Base-by-base conservation (phyloP, 2,113 vertebrate genomes). In the Murina feae region DNA sequence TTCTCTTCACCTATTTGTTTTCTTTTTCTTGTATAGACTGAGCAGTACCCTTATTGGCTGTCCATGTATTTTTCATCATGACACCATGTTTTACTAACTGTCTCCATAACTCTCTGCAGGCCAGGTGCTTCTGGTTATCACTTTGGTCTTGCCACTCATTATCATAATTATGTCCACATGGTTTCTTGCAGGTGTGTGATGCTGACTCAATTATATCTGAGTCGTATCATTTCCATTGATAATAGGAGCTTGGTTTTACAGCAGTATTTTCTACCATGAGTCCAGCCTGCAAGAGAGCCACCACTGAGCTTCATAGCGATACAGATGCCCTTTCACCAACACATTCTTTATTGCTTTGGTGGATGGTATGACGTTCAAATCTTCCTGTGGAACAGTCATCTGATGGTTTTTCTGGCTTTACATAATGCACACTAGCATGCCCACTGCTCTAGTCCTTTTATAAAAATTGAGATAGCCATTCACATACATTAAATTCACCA, bases 91-190 rank as follows among this genome's bases (percentile, higher is more conserved):
- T 86, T 81, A 75, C 75, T 93, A 53, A 81, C 49, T 23, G 51
- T 35, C 47, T 86, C 32, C 16, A 58, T 49, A 74, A 53, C 20
- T 18, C 53, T 92, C 55, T 58, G 39, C 21, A 39, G 75, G n/a
- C 58, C 81, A 81, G 37, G 74, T 51, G 23, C 74, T 44, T 23
- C 39, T 25, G 39, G 47, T 39, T 51, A 17, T 51, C 66, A 75
- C n/a, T 90, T 74, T 90, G 81, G 81, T 85, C 66, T 90, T 75
- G 49, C 21, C 63, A 20, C 55, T 75, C n/a, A 79, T 92, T 84
- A 88, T n/a, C 60, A 35, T 78, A 91, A 88, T 69, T 88, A 49
- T 5, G 11, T 66, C 47, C 32, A 30, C 37, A 49, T 85, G 32
- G 21, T 47, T 92, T 92, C 79, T 84, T 72, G 93, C 18, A 39